phyloP scores from a whole-genome alignment of 2,888 invertebrate genomes.

The Sinelater perroti region DNA sequence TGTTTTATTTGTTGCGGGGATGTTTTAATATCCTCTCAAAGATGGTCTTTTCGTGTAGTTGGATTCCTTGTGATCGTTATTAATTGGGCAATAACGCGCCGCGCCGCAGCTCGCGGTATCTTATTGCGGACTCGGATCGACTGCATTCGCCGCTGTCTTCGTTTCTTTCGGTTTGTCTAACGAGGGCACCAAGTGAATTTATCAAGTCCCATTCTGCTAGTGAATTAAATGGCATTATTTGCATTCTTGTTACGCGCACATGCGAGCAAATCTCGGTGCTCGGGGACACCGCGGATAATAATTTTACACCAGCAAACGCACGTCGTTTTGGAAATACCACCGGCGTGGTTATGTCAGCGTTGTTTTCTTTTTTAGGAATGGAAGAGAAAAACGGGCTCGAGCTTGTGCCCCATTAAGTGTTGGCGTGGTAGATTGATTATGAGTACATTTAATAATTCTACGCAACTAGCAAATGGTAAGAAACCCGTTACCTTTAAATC shows the following conservation, averaged over 20 bases:
- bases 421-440: too few relatives aligned
- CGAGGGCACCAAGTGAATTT: conserved; percentile 51
- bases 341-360: too few relatives aligned
- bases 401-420: too few relatives aligned
- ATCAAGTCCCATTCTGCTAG: conserved; percentile 42
- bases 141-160: conserved; percentile 46
- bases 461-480: too few relatives aligned
- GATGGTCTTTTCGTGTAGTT: conserved; percentile 60
- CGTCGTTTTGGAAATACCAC: too few relatives aligned
- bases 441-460: too few relatives aligned
- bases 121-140: conserved; percentile 48
- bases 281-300: conserved; percentile 3
- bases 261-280: conserved; percentile 10
- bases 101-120: conserved; percentile 49
- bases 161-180: conserved; percentile 53
- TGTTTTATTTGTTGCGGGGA: conserved; percentile 53
- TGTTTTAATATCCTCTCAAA: conserved; percentile 59
- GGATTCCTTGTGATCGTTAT: conserved; percentile 58
- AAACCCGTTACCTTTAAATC: too few relatives aligned
- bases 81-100: conserved; percentile 60
- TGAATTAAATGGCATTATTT: conserved; percentile 32
- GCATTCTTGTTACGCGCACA: conserved; percentile 26
- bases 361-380: too few relatives aligned
- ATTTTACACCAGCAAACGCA: not conserved
- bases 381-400: too few relatives aligned